Evolutionary conservation across 2,797 vertebrate genomes (phyloP), one percentile per base, ranked within the genome.

Genomic region (Todus mexicanus): DNA sequence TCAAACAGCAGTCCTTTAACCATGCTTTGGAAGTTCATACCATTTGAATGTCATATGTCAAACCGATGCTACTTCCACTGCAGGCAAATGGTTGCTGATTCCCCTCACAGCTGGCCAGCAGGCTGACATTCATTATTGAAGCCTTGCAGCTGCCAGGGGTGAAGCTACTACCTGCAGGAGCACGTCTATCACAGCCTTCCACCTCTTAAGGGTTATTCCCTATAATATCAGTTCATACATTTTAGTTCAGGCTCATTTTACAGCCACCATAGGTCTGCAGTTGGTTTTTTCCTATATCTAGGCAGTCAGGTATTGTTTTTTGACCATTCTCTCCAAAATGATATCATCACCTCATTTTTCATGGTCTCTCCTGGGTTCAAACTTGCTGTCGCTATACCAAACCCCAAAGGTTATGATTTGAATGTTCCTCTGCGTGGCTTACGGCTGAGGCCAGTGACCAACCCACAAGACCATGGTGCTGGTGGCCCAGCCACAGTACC

Each of bases 21-120:
- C 86, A 93, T 71, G 40, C 88, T 93, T 92, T 51, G 68, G 89
- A 92, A 87, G 92, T 90, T 94, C 57, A 6, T 89, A 92, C 92
- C 83, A 91, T 93, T 96, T 96, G 95, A 96, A 96, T 94, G 95
- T 93, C 94, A 92, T 91, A 47, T 92, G 95, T 96, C 96, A 96
- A 84, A 89, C 85, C 53, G 85, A 88, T 88, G 86, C 85, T 90
- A 6, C 88, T 91, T 94, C 65, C 68, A 79, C 70, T 43, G 64
- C 92, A 90, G 90, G 91, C 88, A 87, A 96, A 94, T 95, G 90
- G 91, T 33, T 95, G 93, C 94, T 93, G 94, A 96, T 96, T 94
- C 93, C 93, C 81, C 84, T 94, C 80, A 2, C 91, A 96, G 93
- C 95, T 95, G 94, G 93, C 86, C 93, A 69, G 90, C 86, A 79